These are phyloP conservation scores for Acestrorhynchus altus DNA, from an alignment of 2,797 vertebrate genomes.

Conservation along the genomic window DNA sequence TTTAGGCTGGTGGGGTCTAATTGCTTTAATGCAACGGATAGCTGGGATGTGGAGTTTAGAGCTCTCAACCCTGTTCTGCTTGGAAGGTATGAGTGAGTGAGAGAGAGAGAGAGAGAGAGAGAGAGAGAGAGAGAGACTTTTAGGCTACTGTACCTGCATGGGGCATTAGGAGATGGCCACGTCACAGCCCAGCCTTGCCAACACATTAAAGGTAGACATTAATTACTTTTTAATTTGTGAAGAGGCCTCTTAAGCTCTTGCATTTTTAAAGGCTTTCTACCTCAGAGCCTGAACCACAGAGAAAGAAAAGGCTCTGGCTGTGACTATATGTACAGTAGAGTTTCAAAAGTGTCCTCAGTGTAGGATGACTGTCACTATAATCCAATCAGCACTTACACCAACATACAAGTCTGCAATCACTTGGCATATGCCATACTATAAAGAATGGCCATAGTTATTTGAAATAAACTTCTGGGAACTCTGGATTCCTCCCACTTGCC, in stretches of 20 bases:
- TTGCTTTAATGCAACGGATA: constrained; percentile 79
- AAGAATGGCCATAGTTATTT: too few species aligned
- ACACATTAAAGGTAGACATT: constrained; percentile 72
- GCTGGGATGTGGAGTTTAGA: constrained; percentile 65
- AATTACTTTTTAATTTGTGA: constrained; percentile 81
- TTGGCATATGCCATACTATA: too few species aligned
- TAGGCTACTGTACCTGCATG: constrained; percentile 55
- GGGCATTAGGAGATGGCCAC: constrained; percentile 42
- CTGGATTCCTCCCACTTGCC: too few species aligned
- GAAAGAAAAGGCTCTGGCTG: constrained; percentile 43
- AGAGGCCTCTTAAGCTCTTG: constrained; percentile 67
- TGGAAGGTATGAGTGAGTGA: constrained; percentile 55
- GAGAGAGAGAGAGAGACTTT: constrained; percentile 64
- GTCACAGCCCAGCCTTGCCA: constrained; percentile 46
- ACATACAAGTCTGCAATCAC: too few species aligned
- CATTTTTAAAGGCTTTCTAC: constrained; percentile 76
- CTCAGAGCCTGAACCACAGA: constrained; percentile 60
- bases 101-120: too few species aligned
- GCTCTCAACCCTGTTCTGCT: constrained; percentile 58
- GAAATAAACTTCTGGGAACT: too few species aligned
- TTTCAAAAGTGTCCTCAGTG: neutral
- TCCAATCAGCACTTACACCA: too few species aligned
- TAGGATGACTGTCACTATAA: too few species aligned
- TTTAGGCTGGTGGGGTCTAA: constrained; percentile 79
- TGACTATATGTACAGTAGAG: neutral